Base-by-base conservation (phyloP, 1,140 invertebrate genomes). In the Heliconius eleuchia region DNA sequence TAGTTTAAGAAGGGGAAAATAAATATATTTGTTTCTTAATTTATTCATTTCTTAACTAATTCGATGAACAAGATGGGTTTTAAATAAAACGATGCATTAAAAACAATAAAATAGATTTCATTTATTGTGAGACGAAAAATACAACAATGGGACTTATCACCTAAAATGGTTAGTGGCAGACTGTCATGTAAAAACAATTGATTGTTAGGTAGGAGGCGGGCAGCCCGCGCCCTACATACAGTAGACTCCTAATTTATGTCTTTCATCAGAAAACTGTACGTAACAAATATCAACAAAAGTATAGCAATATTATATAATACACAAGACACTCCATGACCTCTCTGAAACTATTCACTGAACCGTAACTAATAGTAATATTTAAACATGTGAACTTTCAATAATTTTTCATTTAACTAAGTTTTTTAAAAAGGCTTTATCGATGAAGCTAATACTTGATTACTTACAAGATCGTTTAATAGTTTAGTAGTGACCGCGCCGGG, bases 31-130 rank as follows among this genome's bases (percentile, higher is more conserved):
- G 6, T 52, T 19, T 5, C 18, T 52, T 2, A 52, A 6, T 18
- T 52, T 6, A 19, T 52, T 52, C 0, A 19, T 52, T 52, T 52
- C 8, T 18, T 6, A 16, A 16, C 5, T 52, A 19, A 1, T 13
- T 5, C 13, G 50, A 16, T 19, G 4, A 52, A 19, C 6, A 52
- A 52, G 6, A 6, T 19, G 60, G 80, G 19, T 74, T 30, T 55
- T 46, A 90, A 92, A 93, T 92, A 82, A 93, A 93, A 94, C 90
- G 77, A 88, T 89, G 79, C 79, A 80, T 85, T 94, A 94, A 94
- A 94, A 94, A 94, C 92, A 94, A 94, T 94, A 93, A 94, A 94
- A 94, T 94, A 94, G 92, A 94, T 94, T 92, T 94, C 92, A 94
- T 94, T 94, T 94, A 94, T 94, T 94, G 92, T 94, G 92, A 94